Conservation (phyloP, 2,797 vertebrate species). For the Pipistrellus pipistrellus region DNA sequence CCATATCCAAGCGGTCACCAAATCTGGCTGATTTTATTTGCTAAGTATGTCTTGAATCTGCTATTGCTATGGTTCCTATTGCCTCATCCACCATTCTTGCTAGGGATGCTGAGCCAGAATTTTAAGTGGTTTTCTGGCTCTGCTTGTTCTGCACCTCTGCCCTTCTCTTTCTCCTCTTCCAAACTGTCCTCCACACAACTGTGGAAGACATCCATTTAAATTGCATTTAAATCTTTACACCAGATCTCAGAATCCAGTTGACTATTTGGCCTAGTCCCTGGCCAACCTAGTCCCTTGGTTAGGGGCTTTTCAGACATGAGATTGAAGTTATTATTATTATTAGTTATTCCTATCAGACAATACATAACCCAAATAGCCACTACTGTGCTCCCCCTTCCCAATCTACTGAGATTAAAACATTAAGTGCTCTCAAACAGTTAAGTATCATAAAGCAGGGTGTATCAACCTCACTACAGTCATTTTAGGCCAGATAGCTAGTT, state of each 20-base stretch:
- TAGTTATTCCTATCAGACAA: background rate
- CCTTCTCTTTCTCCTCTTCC: background rate
- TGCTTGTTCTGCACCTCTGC: background rate
- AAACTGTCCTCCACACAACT: background rate
- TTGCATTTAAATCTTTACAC: background rate
- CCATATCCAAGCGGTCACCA: background rate
- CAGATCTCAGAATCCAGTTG: background rate
- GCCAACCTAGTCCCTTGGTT: background rate
- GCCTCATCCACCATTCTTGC: background rate
- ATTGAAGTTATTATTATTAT: background rate
- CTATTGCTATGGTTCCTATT: background rate
- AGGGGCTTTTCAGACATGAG: background rate
- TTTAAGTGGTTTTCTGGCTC: background rate
- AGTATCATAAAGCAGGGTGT: background rate
- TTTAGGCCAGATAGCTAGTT: no score
- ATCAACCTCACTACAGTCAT: background rate
- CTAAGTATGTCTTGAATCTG: background rate
- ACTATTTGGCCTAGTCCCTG: background rate
- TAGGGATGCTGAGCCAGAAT: background rate
- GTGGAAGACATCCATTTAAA: background rate
- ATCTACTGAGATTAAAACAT: background rate
- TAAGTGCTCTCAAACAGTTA: background rate
- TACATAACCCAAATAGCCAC: background rate
- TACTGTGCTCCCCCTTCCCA: accelerated
- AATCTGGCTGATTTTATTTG: background rate